Evolutionary conservation across 2,888 invertebrate genomes (phyloP), one percentile per base, ranked within the genome.

Genomic region (Lacanobia oleracea): DNA sequence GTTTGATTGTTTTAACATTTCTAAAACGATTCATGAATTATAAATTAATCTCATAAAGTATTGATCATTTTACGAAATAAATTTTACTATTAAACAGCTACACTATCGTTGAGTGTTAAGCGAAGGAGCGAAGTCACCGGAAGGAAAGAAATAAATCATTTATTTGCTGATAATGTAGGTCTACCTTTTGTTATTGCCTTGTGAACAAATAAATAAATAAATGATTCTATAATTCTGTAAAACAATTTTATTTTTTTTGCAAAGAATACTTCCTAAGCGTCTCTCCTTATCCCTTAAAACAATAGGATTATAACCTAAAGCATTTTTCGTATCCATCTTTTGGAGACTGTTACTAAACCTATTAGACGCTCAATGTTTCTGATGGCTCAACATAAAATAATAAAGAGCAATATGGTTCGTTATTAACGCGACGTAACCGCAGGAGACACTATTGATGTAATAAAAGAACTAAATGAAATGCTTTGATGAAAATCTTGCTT

Each of bases 401-500:
- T 75, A 61, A 51, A 57, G 71, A 56, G 37, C 50, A 61, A 61
- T 64, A 50, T 53, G 40, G 16, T 27, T 18, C 51, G 51, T 53
- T 67, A 67, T 53, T 63, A 62, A 51, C 68, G 45, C 51, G 9
- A 59, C 21, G 40, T 18, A 27, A 12, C 59, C 12, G 14, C 69
- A 27, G 51, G 37, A 67, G 50, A 18, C 37, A 53, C 57, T 67
- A 73, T 73, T 68, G 51, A 67, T 40, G 59, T 68, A 21, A 66
- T 68, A 66, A 66, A 65, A 33, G 16, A 21, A 45, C 23, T 56
- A 45, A 37, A 64, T 56, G 18, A 50, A 56, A 65, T 48, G 14
- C 14, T 75, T 37, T 61, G 5, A n/a, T 37, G 7, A 54, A 50
- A 53, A 2, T 16, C 37, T 63, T 12, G 16, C 2, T 37, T 37